Percentiles rank a stretch among this genome's conserved stretches.
Conservation (phyloP, 2,113 vertebrate species). For the Cochlearius cochlearius region DNA sequence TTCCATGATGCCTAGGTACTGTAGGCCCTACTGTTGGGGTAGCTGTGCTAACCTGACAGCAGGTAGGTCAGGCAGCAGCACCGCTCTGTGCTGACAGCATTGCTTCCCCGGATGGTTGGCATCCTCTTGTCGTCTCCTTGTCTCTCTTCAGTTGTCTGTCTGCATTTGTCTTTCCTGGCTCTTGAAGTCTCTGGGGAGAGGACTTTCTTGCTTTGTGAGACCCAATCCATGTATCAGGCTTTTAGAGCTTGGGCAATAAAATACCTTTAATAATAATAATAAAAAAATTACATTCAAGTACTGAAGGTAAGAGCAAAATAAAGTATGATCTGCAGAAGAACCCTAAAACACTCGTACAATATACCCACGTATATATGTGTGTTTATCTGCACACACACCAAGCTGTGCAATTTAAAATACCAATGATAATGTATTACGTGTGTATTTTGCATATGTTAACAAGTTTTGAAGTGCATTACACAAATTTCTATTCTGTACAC, state of each 20-base stretch:
- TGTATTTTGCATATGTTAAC: not conserved
- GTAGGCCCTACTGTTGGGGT: not conserved
- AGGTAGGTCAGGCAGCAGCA: not conserved
- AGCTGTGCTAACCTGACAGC: not conserved
- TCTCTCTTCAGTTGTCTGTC: not conserved
- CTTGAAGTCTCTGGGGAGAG: not conserved
- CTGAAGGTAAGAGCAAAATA: not conserved
- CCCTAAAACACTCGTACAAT: not conserved
- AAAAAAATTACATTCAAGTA: not conserved
- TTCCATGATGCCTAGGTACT: rapidly evolving
- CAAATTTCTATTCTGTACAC: not conserved
- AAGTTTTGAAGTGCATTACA: not conserved
- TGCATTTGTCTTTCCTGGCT: not conserved
- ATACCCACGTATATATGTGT: not conserved
- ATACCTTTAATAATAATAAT: not conserved
- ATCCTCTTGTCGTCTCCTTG: not conserved
- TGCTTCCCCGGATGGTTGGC: not conserved
- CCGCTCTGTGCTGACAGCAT: not conserved
- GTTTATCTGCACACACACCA: not conserved
- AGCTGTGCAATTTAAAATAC: not conserved
- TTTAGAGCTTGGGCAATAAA: not conserved
- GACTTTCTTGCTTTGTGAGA: not conserved
- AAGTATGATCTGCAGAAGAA: rapidly evolving
- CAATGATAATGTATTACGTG: not conserved
- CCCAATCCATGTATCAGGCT: not conserved